A percentile compares a stretch with the other conserved stretches of the same genome.
Evolutionary conservation across 2,797 vertebrate species (phyloP).

Genomic region (Limnodromus scolopaceus): DNA sequence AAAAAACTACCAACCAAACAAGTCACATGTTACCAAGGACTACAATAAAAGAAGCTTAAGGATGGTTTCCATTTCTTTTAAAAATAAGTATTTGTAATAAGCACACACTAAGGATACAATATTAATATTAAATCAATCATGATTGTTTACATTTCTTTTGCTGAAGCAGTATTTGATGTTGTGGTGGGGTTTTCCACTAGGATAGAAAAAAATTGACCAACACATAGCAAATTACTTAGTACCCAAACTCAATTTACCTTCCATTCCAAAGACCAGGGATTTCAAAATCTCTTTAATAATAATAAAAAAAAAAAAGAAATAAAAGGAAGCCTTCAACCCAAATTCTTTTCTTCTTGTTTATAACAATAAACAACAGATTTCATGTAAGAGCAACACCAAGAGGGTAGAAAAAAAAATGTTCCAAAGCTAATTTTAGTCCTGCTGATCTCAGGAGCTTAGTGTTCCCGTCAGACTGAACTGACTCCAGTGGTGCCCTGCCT

Average conservation of each 20-base stretch:
- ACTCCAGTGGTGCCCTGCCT: background rate
- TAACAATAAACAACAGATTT: slow-evolving; percentile 30
- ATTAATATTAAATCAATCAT: background rate
- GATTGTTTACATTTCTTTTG: background rate
- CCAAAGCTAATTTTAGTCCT: slow-evolving; percentile 31
- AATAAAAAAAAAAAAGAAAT: background rate
- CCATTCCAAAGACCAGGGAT: background rate
- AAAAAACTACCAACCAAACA: background rate
- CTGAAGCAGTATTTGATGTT: background rate
- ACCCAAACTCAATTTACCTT: background rate
- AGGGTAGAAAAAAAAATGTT: background rate
- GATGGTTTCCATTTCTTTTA: background rate
- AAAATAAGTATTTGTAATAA: background rate
- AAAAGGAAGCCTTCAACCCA: background rate
- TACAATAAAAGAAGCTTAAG: background rate
- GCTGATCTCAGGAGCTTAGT: slow-evolving; percentile 16
- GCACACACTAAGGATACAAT: background rate
- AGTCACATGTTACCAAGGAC: background rate
- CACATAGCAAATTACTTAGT: background rate
- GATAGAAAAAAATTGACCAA: background rate
- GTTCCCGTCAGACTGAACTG: background rate
- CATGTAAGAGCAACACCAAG: background rate
- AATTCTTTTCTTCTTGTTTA: background rate
- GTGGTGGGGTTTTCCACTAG: background rate
- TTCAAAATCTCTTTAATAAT: slow-evolving; percentile 21